phyloP scores from a whole-genome alignment of 2,797 vertebrate species.

The Falco rusticolus region DNA sequence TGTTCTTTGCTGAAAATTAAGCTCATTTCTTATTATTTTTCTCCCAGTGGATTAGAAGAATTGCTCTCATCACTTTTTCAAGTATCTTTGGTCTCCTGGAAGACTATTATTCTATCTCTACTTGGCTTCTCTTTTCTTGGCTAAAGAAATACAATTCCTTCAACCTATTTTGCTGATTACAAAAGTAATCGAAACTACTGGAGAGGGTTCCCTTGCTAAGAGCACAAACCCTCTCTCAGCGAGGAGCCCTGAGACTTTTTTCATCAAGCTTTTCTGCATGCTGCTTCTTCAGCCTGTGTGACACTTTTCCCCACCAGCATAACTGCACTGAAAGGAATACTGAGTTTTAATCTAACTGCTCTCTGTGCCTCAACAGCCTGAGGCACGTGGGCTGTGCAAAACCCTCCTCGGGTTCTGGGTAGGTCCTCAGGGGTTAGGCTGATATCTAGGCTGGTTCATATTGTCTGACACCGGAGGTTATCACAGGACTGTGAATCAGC shows the following conservation, averaged over 20 bases:
- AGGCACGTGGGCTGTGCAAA: background rate
- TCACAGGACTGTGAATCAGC: background rate
- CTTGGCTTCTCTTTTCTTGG: background rate
- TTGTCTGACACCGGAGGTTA: background rate
- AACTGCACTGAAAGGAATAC: background rate
- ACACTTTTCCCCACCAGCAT: background rate
- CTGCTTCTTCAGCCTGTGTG: background rate
- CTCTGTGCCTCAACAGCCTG: background rate
- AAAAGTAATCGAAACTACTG: slow-evolving; percentile 15
- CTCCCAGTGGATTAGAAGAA: background rate
- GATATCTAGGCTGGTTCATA: background rate
- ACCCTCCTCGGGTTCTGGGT: background rate
- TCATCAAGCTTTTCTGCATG: background rate
- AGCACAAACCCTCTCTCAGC: background rate
- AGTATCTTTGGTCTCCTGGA: background rate
- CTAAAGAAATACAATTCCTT: background rate
- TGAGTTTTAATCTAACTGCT: background rate
- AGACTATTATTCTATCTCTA: background rate
- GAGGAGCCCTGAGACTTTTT: background rate
- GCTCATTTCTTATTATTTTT: background rate
- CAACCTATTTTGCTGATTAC: background rate
- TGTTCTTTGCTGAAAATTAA: background rate
- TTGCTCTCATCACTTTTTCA: background rate
- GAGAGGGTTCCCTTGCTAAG: background rate
- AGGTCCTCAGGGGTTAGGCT: background rate